Percentiles rank a stretch among this genome's conserved stretches.
These are phyloP conservation scores for Zosterops hypoxanthus DNA, from an alignment of 2,113 vertebrate genomes.

Conservation along the genomic window DNA sequence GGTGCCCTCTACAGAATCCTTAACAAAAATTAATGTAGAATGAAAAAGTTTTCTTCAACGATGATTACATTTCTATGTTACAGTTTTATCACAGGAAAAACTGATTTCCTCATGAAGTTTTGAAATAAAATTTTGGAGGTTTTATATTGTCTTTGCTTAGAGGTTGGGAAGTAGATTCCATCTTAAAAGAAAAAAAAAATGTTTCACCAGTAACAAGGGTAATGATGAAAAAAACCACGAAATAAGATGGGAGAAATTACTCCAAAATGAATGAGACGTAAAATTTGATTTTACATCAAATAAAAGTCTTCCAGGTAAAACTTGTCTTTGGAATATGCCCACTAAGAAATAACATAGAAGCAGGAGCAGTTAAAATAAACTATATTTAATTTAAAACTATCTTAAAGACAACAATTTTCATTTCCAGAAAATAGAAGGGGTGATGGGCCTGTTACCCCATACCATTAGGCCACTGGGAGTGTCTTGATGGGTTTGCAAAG, in stretches of 20 bases:
- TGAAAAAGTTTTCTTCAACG: neutral
- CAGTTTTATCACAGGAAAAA: neutral
- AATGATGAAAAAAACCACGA: neutral
- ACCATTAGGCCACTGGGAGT: neutral
- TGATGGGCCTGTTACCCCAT: neutral
- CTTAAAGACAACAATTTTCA: neutral
- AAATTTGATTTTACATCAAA: neutral
- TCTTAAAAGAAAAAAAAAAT: neutral
- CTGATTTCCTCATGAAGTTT: neutral
- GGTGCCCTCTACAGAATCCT: slow-evolving; percentile 14
- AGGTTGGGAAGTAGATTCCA: neutral
- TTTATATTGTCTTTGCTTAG: neutral
- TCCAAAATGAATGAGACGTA: neutral
- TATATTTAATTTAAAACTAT: neutral
- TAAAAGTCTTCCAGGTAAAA: neutral
- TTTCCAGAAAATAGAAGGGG: neutral
- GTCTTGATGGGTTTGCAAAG: neutral
- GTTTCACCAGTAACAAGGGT: neutral
- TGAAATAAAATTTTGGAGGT: neutral
- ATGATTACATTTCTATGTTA: neutral
- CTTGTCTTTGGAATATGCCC: neutral
- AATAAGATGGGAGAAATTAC: neutral
- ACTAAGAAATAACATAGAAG: neutral
- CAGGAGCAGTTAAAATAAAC: neutral
- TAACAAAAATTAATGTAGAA: neutral